These are phyloP conservation scores for Mesoligia furuncula DNA, from an alignment of 2,888 invertebrate genomes.

Conservation along the genomic window DNA sequence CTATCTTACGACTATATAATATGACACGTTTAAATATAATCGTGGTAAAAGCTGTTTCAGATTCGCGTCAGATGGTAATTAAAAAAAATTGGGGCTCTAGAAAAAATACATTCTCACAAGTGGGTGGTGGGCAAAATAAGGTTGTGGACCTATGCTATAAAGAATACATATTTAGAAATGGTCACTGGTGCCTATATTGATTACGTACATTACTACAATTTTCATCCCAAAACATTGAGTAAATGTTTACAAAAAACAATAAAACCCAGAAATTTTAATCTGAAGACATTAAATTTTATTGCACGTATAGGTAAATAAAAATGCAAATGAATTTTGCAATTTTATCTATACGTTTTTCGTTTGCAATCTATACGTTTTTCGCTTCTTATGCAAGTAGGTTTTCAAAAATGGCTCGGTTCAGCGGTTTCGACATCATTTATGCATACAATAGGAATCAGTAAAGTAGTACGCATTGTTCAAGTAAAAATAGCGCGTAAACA, in stretches of 20 bases:
- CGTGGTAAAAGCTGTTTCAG: background rate
- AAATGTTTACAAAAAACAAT: constrained; percentile 20
- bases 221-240: background rate
- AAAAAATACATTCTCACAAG: background rate
- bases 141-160: background rate
- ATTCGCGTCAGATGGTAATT: background rate
- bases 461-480: constrained; percentile 32
- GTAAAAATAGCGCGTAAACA: constrained; percentile 38
- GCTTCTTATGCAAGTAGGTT: constrained; percentile 47
- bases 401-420: constrained; percentile 45
- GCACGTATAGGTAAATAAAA: constrained; percentile 38
- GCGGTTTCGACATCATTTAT: constrained; percentile 42
- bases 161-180: background rate
- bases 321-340: no score
- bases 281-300: constrained; percentile 27
- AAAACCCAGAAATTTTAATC: constrained; percentile 23
- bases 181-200: background rate
- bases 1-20: no score
- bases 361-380: no score
- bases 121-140: background rate
- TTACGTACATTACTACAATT: background rate
- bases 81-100: background rate
- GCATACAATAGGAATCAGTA: constrained; percentile 34
- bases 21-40: background rate
- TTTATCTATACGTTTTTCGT: no score